phyloP scores from a whole-genome alignment of 1,140 invertebrate species.

The Neodiprion pinetum region DNA sequence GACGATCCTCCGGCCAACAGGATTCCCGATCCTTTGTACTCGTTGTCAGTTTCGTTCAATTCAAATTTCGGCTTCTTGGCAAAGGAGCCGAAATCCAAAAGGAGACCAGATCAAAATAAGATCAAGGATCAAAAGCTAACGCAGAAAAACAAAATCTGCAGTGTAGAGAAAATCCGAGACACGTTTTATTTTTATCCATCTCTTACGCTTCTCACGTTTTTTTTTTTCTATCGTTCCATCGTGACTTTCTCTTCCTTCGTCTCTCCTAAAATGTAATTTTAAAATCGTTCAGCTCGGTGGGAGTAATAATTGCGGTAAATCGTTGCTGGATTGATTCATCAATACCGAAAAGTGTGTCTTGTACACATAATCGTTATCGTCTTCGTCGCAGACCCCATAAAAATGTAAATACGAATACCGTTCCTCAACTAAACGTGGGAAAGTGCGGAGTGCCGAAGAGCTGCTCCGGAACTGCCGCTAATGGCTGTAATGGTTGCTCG shows the following conservation, averaged over 20 bases:
- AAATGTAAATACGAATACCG: slow-evolving; percentile 32
- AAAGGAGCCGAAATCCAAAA: background rate
- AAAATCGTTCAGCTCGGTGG: slow-evolving; percentile 9
- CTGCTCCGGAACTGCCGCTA: slow-evolving; percentile 28
- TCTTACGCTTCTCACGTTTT: no score
- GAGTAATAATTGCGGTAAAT: slow-evolving; percentile 10
- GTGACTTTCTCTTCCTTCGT: no score
- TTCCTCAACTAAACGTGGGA: slow-evolving; percentile 22
- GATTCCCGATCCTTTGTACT: background rate
- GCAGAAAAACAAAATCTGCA: no score
- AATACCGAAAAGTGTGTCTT: slow-evolving; percentile 33
- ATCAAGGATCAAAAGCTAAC: background rate
- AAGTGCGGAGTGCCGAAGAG: slow-evolving; percentile 18
- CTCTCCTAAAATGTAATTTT: background rate
- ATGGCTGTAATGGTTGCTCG: slow-evolving; percentile 13
- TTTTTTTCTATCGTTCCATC: no score
- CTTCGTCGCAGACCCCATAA: slow-evolving; percentile 31
- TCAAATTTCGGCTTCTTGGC: background rate
- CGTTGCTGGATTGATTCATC: slow-evolving; percentile 27
- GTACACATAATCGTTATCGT: slow-evolving; percentile 7
- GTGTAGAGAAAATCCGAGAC: no score
- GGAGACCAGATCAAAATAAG: background rate
- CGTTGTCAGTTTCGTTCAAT: background rate
- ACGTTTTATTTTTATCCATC: no score
- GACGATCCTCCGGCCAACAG: background rate